Evolutionary conservation across 2,888 invertebrate species (phyloP).

Genomic region (Rosalia funebris): DNA sequence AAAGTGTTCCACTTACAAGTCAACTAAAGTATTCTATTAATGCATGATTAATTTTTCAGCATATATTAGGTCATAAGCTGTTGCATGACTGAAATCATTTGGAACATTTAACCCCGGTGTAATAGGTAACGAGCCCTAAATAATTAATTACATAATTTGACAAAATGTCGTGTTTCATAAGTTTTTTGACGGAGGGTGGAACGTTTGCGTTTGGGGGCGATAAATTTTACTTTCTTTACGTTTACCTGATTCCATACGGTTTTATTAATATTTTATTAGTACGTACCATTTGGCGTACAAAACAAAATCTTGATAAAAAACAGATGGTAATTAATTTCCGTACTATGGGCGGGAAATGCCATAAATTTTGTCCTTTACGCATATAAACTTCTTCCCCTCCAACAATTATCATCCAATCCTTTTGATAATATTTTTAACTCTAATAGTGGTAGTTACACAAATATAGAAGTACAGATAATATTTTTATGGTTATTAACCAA

Average conservation of each 20-base stretch:
- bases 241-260: conserved; percentile 26
- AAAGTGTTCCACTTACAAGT: too few relatives aligned
- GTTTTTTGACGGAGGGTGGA: conserved; percentile 45
- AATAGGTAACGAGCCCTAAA: conserved; percentile 60
- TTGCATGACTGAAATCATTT: conserved; percentile 48
- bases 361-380: too few relatives aligned
- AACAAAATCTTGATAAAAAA: conserved; percentile 32
- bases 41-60: conserved; percentile 3
- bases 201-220: conserved; percentile 24
- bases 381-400: too few relatives aligned
- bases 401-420: too few relatives aligned
- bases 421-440: too few relatives aligned
- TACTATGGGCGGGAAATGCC: conserved; percentile 34
- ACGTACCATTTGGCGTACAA: conserved; percentile 33
- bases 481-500: too few relatives aligned
- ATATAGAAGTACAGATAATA: too few relatives aligned
- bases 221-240: conserved; percentile 22
- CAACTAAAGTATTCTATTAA: too few relatives aligned
- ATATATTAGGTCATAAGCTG: conserved; percentile 17
- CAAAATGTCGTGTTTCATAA: conserved; percentile 53
- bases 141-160: conserved; percentile 61
- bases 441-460: too few relatives aligned
- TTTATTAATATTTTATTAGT: conserved; percentile 24
- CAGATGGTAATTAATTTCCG: conserved; percentile 11
- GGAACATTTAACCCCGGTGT: conserved; percentile 60